Evolutionary conservation across 2,888 invertebrate species (phyloP), one percentile per base, ranked within the genome.

Genomic region (Tricholauxania praeusta): DNA sequence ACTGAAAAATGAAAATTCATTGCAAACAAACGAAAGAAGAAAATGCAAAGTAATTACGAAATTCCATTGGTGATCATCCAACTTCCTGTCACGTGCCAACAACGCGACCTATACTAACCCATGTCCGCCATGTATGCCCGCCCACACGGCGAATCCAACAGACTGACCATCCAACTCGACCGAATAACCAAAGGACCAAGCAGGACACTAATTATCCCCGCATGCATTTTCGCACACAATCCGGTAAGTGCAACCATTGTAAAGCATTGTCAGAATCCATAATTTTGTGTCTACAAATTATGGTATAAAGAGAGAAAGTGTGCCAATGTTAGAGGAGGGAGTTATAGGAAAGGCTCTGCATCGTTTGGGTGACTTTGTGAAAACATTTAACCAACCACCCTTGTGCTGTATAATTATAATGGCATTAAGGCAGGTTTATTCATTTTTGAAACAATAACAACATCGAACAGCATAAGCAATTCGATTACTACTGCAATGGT

Each of bases 41-140:
- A 52, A 69, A 69, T 60, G 69, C 52, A 60, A 69, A 69, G 69
- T 69, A 69, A 69, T 69, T 69, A 69, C 69, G 39, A 69, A 69
- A 69, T 69, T 69, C 69, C 69, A 69, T 69, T 69, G 62, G 67
- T 19, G 17, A 60, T 28, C 69, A 12, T 51, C 28, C 51, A 32
- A 51, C 51, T 69, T 49, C 51, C 60, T 69, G 60, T 39, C 28
- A 68, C 19, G 60, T 57, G 39, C 39, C 39, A 39, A 39, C 39
- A 39, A 39, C 39, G 39, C 39, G 39, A 39, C 39, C 39, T 39
- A 8, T 39, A 39, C 39, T 10, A 39, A 39, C 7, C 39, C 5
- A 39, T 39, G 39, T n/a, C n/a, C n/a, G n/a, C n/a, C 10, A 39
- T 39, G 39, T 4, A 39, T 39, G 10, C 39, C 7, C 10, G 10